Evolutionary conservation across 2,888 invertebrate genomes (phyloP).

Genomic region (Chrysolina oricalcia): DNA sequence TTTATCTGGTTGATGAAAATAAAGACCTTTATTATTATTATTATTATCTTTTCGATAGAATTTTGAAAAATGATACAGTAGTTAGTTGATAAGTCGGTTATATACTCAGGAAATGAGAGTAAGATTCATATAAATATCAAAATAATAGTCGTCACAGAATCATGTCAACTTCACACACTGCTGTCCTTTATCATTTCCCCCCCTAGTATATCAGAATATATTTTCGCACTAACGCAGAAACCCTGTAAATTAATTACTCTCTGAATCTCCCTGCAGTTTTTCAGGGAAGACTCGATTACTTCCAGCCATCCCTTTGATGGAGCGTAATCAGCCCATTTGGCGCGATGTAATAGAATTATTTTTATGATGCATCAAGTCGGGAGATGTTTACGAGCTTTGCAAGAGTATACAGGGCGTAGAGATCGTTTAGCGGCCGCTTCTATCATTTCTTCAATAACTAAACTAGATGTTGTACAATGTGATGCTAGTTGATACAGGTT

Average conservation of each 20-base stretch:
- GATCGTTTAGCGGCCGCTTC: background rate
- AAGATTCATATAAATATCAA: no score
- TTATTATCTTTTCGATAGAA: no score
- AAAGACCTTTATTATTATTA: no score
- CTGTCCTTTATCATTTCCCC: background rate
- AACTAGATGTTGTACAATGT: background rate
- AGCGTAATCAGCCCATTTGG: constrained; percentile 4
- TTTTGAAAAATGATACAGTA: no score
- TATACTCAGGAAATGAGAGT: no score
- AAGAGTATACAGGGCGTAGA: background rate
- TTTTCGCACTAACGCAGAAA: constrained; percentile 4
- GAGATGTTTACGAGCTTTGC: background rate
- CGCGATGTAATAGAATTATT: constrained; percentile 6
- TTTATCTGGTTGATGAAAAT: no score
- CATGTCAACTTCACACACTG: background rate
- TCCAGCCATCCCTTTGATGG: constrained; percentile 59
- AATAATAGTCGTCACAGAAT: background rate
- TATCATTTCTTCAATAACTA: background rate
- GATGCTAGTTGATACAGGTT: background rate
- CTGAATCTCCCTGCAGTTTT: constrained; percentile 60
- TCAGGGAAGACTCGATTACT: constrained; percentile 64
- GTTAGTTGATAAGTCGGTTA: no score
- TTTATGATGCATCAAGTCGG: constrained; percentile 1
- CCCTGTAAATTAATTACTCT: constrained; percentile 61
- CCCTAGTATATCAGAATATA: background rate